Evolutionary conservation across 1,140 invertebrate genomes (phyloP), one percentile per base, ranked within the genome.

Genomic region (Drosophila persimilis): DNA sequence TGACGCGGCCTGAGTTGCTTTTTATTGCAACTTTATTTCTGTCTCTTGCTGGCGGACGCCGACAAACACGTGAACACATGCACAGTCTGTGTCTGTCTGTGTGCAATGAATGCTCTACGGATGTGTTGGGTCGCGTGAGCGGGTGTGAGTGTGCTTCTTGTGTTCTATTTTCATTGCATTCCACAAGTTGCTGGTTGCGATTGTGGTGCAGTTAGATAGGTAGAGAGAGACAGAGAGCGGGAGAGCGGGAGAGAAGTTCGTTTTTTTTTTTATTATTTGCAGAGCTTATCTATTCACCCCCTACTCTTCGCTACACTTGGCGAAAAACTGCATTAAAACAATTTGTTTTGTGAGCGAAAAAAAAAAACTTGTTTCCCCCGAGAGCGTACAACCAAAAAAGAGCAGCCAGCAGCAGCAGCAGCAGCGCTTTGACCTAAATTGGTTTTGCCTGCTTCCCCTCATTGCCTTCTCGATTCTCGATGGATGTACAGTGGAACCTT

Each of bases 151-250:
- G 54, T 44, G 59, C 43, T 35, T 64, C 22, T 53, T 29, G 41
- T 54, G 62, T 79, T 80, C 72, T 69, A 77, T 80, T 85, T 74
- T 59, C 48, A 85, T 64, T 56, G 66, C 81, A 86, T 86, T 86
- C 81, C 81, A 86, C 81, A 80, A 86, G 81, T 86, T 86, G 81
- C 39, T 69, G 57, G 17, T 50, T 50, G 63, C 35, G 35, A 39
- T 39, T 13, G 35, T 13, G 11, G 35, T 39, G 35, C 35, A 39
- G 35, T 39, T 39, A 11, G 9, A 63, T 35, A 31, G 22, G 35
- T 11, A 20, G 47, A 66, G 24, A 65, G 20, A 47, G 15, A 15
- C 15, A 15, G 17, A 17, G 41, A 46, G 29, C 52, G 11, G 13
- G 4, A 31, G 11, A 26, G 4, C 3, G 15, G 17, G 2, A 11